Evolutionary conservation across 2,113 vertebrate genomes (phyloP).

Genomic region (Coturnix japonica): DNA sequence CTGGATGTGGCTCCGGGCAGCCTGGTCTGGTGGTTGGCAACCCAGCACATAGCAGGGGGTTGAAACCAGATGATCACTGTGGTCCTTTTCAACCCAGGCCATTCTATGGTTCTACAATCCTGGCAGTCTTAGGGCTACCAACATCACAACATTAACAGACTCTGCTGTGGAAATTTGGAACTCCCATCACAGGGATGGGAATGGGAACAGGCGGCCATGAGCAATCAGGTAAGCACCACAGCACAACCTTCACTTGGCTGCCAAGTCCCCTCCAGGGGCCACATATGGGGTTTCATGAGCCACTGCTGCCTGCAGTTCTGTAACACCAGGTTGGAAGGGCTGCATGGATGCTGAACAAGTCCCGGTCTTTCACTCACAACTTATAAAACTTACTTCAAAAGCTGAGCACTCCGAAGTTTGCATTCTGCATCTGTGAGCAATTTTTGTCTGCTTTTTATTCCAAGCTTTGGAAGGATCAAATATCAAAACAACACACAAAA

Average conservation of each 20-base stretch:
- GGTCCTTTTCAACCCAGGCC: too few relatives aligned
- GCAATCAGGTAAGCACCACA: accelerated
- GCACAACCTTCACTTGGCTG: background rate
- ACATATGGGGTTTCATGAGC: accelerated
- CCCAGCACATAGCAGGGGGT: too few relatives aligned
- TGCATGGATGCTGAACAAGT: background rate
- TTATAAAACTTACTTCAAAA: constrained; percentile 43
- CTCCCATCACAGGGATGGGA: too few relatives aligned
- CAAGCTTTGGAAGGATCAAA: constrained; percentile 35
- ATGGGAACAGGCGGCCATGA: too few relatives aligned
- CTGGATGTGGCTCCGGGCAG: too few relatives aligned
- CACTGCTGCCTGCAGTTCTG: background rate
- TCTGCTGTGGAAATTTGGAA: background rate
- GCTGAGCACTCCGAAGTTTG: constrained; percentile 49
- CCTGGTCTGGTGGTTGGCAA: too few relatives aligned
- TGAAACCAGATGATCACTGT: too few relatives aligned
- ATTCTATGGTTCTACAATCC: too few relatives aligned
- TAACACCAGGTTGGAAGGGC: background rate
- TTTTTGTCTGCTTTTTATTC: constrained; percentile 57
- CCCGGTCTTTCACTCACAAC: constrained; percentile 29
- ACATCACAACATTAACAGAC: background rate
- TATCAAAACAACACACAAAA: constrained; percentile 62
- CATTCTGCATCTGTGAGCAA: constrained; percentile 49
- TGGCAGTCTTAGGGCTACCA: background rate
- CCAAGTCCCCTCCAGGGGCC: accelerated